Evolutionary conservation across 2,888 invertebrate species (phyloP), one percentile per base, ranked within the genome.

Genomic region (Acrobasis consociella): DNA sequence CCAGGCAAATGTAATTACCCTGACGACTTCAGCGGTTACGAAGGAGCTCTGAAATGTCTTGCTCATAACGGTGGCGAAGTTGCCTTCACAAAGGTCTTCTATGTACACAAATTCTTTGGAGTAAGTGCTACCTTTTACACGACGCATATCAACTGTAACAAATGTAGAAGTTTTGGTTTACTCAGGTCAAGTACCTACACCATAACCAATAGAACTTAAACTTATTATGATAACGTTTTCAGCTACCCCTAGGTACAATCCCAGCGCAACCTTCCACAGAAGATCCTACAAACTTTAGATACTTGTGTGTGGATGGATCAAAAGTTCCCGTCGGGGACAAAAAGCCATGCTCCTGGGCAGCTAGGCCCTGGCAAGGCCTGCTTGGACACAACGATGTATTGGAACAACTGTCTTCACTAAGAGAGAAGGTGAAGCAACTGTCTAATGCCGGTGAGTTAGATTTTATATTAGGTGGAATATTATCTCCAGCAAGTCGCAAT

Each of bases 21-120:
- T 0, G 98, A 98, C 81, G 94, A 94, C 60, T 97, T 94, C 85
- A 96, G 97, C 16, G 97, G 98, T 1, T 97, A 97, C 80, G 96
- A 96, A 67, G 98, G 98, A 0, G 97, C 97, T 0, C 89, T 98
- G 55, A 92, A 95, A 37, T 98, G 98, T 82, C 87, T 98, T 65
- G 95, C 95, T 1, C 95, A 96, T 72, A 96, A 96, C 69, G 95
- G 95, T 2, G 98, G 97, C 0, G 95, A 98, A 73, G 95, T 98
- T 2, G 98, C 97, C 13, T 97, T 97, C 91, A 97, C 96, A 13
- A 97, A 97, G 83, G 95, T 96, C 65, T 96, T 96, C 73, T 97
- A 93, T 73, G 96, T 97, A 49, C 93, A 95, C 76, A 95, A 96
- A 81, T 96, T 96, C 93, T 96, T 97, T 78, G 96, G 96, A 63